A percentile compares a stretch with the other conserved stretches of the same genome.
Evolutionary conservation across 2,113 vertebrate genomes (phyloP).

Genomic region (Nettapus auritus): DNA sequence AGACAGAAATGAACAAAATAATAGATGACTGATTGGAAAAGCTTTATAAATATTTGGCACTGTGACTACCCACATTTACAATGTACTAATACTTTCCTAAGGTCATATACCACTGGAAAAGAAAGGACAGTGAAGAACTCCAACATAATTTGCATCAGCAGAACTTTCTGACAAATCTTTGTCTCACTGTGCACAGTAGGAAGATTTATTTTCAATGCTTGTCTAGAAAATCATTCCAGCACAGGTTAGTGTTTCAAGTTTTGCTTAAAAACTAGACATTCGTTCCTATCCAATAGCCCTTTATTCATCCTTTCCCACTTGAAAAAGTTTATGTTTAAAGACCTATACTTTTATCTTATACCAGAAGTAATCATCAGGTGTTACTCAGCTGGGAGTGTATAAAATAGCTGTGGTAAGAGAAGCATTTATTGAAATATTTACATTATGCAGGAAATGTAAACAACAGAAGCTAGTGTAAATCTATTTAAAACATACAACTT

Average conservation of each 20-base stretch:
- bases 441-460: neutral
- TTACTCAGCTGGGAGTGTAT: neutral
- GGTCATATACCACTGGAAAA: neutral
- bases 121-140: neutral
- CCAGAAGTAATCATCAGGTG: too few relatives aligned
- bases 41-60: neutral
- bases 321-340: neutral
- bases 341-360: neutral
- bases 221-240: neutral
- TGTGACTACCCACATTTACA: neutral
- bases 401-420: neutral
- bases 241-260: neutral
- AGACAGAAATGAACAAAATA: neutral
- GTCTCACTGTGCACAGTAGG: neutral
- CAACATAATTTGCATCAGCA: neutral
- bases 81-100: neutral
- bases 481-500: conserved; percentile 19
- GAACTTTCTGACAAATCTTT: neutral
- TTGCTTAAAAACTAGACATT: neutral
- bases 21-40: neutral
- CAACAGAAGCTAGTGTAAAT: neutral
- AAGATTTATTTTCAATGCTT: neutral
- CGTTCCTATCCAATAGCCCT: neutral
- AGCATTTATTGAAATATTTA: neutral
- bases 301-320: neutral